Base-by-base conservation (phyloP, 2,888 invertebrate species). In the Diarsia brunnea region DNA sequence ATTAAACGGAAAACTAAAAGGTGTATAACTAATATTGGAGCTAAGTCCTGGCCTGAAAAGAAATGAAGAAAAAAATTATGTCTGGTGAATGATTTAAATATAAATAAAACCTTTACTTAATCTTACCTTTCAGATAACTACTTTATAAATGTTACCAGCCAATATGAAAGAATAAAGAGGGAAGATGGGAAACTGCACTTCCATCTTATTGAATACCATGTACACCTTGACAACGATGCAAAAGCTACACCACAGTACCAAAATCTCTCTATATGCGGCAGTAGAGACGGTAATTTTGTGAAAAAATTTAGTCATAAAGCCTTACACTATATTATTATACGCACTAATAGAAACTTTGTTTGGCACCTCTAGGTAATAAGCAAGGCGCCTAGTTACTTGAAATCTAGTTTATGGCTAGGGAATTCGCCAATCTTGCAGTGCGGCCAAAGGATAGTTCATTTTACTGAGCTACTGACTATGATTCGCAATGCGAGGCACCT, bases 191-290 rank as follows among this genome's bases (percentile, higher is more conserved):
- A 79, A 63, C n/a, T 69, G 5, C 73, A 89, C 58, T 60, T 89
- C n/a, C 73, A 81, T 19, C 73, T 90, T 21, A 87, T 89, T 58
- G 87, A 87, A 55, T 88, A 85, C n/a, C 85, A 84, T 61, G 47
- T 86, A 16, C 24, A 58, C 5, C 73, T 77, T 14, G 79, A 87
- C 19, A 69, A 88, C 0, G 60, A 74, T 12, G 81, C 84, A 14
- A 60, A 80, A 8, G 71, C 83, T 1, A 51, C 63, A 8, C 80
- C 81, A 27, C 75, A 87, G 21, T 89, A 89, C 55, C 78, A 78
- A 51, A 90, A 91, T 65, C 78, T 92, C 4, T 88, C 86, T 45
- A 82, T 89, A 47, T 84, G 86, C 12, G 84, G 84, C 51, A 84
- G 87, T 58, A 85, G 81, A 47, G 77, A 90, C 55, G 87, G 91